Evolutionary conservation across 1,140 invertebrate species (phyloP), one percentile per base, ranked within the genome.

Genomic region (Neelides sp.): DNA sequence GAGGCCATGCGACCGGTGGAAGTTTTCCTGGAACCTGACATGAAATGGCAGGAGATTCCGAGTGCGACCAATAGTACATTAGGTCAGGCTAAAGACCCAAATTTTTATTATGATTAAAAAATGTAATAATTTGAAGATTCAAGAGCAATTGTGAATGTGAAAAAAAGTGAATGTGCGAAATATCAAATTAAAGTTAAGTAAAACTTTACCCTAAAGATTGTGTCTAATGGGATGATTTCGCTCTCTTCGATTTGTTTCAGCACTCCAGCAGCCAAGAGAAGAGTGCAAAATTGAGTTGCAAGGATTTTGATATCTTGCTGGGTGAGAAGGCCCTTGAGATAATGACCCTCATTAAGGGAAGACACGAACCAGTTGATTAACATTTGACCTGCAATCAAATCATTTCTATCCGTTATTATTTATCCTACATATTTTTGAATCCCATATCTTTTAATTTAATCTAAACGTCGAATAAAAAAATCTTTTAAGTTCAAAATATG

Each of bases 61-160:
- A 80, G 63, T 86, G 79, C 20, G 80, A 76, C 87, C 87, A 90
- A 64, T 81, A 85, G 66, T 91, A 90, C 78, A 87, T 85, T 59
- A 84, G 72, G 65, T 85, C 83, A 45, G 82, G 78, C 87, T 91
- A 34, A 36, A 40, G 51, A 44, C 51, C 46, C 39, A 17, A 23
- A 4, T 30, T n/a, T 19, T 32, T 32, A 55, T 36, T 27, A 22
- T 22, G 35, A 52, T 4, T 4, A 5, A 23, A 12, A 26, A 23
- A 35, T 35, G 32, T 35, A 20, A 43, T 20, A 36, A 10, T 24
- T n/a, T n/a, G n/a, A n/a, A n/a, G n/a, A n/a, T n/a, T n/a, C n/a
- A n/a, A n/a, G 8, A 8, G 8, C n/a, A 34, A 34, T 34, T 34
- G n/a, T 34, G 8, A n/a, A 34, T 10, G 8, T 34, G 30, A 34